Conservation (phyloP, 2,888 invertebrate species). For the Bugula neritina region DNA sequence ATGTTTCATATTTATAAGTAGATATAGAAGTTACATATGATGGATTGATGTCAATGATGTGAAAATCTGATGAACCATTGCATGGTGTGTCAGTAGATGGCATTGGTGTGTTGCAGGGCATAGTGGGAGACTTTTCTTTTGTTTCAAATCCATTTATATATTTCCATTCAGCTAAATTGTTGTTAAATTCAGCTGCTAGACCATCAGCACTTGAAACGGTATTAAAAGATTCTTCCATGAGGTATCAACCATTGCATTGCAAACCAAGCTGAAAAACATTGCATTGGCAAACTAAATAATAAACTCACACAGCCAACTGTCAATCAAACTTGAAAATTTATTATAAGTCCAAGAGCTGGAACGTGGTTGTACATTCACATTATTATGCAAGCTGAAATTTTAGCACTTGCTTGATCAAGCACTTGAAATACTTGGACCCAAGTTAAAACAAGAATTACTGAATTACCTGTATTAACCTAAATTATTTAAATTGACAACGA, state of each 20-base stretch:
- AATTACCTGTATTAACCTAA: no score
- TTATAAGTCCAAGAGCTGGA: no score
- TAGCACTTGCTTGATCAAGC: no score
- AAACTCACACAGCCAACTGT: no score
- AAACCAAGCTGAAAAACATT: not conserved
- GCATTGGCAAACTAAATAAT: no score
- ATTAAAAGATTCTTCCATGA: slow-evolving; percentile 10
- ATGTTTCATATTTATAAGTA: slow-evolving; percentile 9
- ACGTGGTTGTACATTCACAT: no score
- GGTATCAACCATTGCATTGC: not conserved
- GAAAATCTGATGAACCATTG: not conserved
- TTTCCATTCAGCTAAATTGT: slow-evolving; percentile 14
- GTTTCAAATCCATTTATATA: not conserved
- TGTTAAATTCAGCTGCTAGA: not conserved
- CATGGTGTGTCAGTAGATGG: not conserved
- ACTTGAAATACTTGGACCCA: no score
- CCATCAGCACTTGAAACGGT: not conserved
- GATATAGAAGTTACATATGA: slow-evolving; percentile 12
- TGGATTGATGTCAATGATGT: not conserved
- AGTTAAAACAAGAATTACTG: no score
- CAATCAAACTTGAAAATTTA: no score
- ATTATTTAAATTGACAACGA: no score
- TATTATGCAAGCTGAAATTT: no score
- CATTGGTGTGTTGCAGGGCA: not conserved
- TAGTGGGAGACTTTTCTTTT: not conserved